These are phyloP conservation scores for Podocnemis expansa DNA, from an alignment of 2,113 vertebrate genomes.

Conservation along the genomic window DNA sequence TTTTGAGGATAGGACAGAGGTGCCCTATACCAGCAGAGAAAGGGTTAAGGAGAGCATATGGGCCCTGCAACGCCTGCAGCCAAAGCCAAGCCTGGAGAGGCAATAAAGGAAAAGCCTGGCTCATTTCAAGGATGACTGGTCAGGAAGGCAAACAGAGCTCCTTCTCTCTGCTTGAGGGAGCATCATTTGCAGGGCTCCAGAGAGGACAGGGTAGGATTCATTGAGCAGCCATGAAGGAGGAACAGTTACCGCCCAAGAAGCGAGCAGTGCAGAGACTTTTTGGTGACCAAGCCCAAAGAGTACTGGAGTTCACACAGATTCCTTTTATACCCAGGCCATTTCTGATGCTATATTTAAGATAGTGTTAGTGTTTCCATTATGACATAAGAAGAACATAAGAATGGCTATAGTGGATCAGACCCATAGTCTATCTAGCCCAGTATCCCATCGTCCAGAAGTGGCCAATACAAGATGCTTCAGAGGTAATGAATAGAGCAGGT, in stretches of 20 bases:
- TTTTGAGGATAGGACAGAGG: not conserved
- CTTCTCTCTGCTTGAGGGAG: not conserved
- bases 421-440: too few relatives aligned
- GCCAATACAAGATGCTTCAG: too few relatives aligned
- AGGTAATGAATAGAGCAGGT: too few relatives aligned
- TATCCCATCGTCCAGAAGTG: too few relatives aligned
- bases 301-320: not conserved
- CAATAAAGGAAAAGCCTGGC: not conserved
- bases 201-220: not conserved
- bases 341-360: not conserved
- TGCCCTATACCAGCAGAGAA: not conserved
- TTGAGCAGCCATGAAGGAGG: not conserved
- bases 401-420: too few relatives aligned
- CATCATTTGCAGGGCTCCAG: not conserved
- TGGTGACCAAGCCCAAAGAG: too few relatives aligned
- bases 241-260: not conserved
- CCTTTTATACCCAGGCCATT: not conserved
- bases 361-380: constrained; percentile 5
- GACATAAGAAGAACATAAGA: not conserved
- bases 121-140: not conserved
- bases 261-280: not conserved
- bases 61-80: not conserved
- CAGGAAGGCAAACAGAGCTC: not conserved
- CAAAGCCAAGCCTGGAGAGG: not conserved
- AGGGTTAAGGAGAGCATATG: not conserved